phyloP scores from a whole-genome alignment of 2,888 invertebrate genomes.

The Coleophora flavipennella region DNA sequence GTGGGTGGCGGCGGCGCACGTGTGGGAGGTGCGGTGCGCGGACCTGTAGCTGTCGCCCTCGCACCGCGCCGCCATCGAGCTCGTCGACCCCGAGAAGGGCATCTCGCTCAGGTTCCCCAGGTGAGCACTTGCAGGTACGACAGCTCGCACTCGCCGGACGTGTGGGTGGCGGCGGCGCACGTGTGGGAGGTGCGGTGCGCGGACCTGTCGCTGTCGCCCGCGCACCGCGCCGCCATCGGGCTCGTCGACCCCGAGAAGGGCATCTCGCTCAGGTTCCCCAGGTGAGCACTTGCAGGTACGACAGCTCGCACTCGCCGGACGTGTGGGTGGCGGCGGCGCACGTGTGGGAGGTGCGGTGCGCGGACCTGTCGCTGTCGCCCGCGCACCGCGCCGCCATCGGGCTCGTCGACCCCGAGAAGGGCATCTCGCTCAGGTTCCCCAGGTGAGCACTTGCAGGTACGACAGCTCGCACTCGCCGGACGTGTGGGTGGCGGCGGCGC shows the following conservation, averaged over 20 bases:
- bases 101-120: too few species aligned
- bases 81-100: too few species aligned
- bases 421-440: too few species aligned
- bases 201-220: slow-evolving; percentile 96
- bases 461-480: slow-evolving; percentile 86
- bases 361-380: slow-evolving; percentile 97
- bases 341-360: slow-evolving; percentile 98
- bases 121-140: slow-evolving; percentile 75
- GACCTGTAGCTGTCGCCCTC: slow-evolving; percentile 97
- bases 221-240: slow-evolving; percentile 93
- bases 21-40: slow-evolving; percentile 98
- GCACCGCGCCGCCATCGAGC: slow-evolving; percentile 92
- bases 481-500: slow-evolving; percentile 89
- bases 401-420: too few species aligned
- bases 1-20: slow-evolving; percentile 90
- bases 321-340: slow-evolving; percentile 90
- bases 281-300: slow-evolving; percentile 71
- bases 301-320: slow-evolving; percentile 84
- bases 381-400: slow-evolving; percentile 93
- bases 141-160: slow-evolving; percentile 83
- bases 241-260: too few species aligned
- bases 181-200: slow-evolving; percentile 99
- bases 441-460: slow-evolving; percentile 61
- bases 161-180: slow-evolving; percentile 88
- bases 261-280: too few species aligned